phyloP scores from a whole-genome alignment of 1,140 invertebrate species.

The Eulimnadia texana region DNA sequence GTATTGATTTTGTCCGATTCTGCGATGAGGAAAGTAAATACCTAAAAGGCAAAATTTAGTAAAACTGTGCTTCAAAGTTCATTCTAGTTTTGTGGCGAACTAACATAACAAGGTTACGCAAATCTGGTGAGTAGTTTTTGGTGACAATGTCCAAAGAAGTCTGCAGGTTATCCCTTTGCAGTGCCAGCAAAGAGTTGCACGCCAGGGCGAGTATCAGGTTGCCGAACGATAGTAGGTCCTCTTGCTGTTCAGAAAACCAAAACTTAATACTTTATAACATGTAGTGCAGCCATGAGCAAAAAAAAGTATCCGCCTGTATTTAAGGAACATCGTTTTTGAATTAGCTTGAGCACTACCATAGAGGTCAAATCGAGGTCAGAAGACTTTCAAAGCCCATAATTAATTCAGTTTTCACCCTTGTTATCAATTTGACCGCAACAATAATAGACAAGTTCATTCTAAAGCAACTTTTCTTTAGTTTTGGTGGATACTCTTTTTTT shows the following conservation, averaged over 20 bases:
- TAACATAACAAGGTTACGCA: conserved; percentile 86
- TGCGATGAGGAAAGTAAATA: conserved; percentile 56
- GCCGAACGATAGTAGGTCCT: conserved; percentile 83
- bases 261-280: too few species aligned
- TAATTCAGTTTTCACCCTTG: too few species aligned
- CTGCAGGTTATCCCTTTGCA: conserved; percentile 68
- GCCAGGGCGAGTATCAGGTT: conserved; percentile 78
- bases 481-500: too few species aligned
- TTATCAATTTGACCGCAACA: too few species aligned
- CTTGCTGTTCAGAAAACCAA: conserved; percentile 42
- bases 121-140: conserved; percentile 76
- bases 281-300: too few species aligned
- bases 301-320: too few species aligned
- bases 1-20: conserved; percentile 56
- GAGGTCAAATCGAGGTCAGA: too few species aligned
- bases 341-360: too few species aligned
- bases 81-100: conserved; percentile 27
- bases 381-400: too few species aligned
- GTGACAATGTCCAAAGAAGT: conserved; percentile 77
- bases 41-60: conserved; percentile 30
- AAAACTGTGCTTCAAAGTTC: neutral
- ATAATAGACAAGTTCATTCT: too few species aligned
- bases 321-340: too few species aligned
- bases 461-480: too few species aligned
- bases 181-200: conserved; percentile 72